Base-by-base conservation (phyloP, 1,140 invertebrate species). In the Ostrea edulis region DNA sequence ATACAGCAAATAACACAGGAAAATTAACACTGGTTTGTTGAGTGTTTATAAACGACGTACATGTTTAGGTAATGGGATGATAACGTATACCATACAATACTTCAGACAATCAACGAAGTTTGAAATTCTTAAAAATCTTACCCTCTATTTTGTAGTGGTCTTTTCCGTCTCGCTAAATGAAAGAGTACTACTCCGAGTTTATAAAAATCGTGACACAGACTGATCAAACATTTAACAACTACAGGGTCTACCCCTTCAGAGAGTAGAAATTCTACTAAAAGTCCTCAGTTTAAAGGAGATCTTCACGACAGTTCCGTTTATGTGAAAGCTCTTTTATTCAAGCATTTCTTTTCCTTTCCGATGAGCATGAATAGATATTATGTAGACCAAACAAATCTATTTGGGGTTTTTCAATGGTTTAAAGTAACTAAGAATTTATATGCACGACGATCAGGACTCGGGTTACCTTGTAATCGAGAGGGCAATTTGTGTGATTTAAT, bases 341-440 rank as follows among this genome's bases (percentile, higher is more conserved):
- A 14, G 11, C 11, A 77, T 14, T 77, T 77, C 68, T 44, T 77
- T 77, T 77, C 68, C 68, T 35, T 77, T 77, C 29, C 17, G 68
- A 77, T 77, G 68, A 77, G 25, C 68, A 77, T 77, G 68, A 77
- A 77, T 77, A 77, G 68, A 77, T 35, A 77, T 77, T 77, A 77
- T 77, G 68, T 29, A 77, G 25, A 77, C 68, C 25, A 77, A 77
- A 25, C 68, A 29, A n/a, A 77, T 77, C 25, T 77, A 77, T 77
- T 77, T 35, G 14, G 29, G 29, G 68, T 11, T 77, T 77, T 77
- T 35, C 65, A 71, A 71, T 25, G 29, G 29, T 77, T 77, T 77
- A 77, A 12, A 25, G 68, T 77, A 77, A 77, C 29, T 29, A 25
- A 77, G 68, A 77, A 77, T 77, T 77, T 77, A 44, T 44, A 44